phyloP scores from a whole-genome alignment of 2,888 invertebrate species.

The Lamellibrachia columna region DNA sequence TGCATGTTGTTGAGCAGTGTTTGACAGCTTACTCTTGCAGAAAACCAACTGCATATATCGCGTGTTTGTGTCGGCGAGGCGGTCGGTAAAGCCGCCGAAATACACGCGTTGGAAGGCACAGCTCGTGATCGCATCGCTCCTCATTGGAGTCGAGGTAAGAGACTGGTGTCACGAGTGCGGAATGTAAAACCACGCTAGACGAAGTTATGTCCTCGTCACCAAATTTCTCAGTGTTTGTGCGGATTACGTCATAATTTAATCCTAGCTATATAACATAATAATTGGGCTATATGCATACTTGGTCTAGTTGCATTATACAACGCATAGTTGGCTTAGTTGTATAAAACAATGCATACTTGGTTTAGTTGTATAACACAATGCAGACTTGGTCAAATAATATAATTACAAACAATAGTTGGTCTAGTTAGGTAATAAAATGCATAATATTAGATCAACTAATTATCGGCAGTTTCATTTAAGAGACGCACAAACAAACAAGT shows the following conservation, averaged over 20 bases:
- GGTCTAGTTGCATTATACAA: neutral
- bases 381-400: neutral
- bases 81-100: conserved; percentile 35
- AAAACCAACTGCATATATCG: conserved; percentile 34
- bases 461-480: neutral
- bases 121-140: conserved; percentile 37
- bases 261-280: neutral
- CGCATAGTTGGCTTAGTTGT: neutral
- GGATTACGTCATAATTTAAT: neutral
- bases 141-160: conserved; percentile 44
- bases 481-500: neutral
- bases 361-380: neutral
- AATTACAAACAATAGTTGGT: neutral
- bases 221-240: neutral
- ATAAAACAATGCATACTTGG: neutral
- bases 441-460: neutral
- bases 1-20: neutral
- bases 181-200: neutral
- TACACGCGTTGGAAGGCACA: conserved; percentile 43
- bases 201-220: neutral
- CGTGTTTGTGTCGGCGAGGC: conserved; percentile 29
- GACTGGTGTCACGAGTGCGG: neutral
- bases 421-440: neutral
- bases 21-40: neutral
- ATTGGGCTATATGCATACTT: neutral